phyloP scores from a whole-genome alignment of 1,140 invertebrate genomes.

The Coboldia fuscipes region DNA sequence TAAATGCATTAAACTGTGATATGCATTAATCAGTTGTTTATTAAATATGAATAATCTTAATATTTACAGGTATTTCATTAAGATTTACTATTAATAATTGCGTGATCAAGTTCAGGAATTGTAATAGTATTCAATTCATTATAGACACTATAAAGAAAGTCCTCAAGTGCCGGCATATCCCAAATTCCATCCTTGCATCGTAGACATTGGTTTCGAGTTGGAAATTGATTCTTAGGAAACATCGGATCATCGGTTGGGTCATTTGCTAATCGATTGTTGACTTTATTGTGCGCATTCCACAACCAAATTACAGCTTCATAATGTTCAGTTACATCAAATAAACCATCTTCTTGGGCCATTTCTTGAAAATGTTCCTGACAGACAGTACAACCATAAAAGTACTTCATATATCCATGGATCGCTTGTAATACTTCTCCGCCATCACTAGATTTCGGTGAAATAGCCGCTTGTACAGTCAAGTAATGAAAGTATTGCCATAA shows the following conservation, averaged over 20 bases:
- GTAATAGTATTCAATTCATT: no score
- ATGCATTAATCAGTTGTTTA: no score
- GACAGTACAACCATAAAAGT: constrained; percentile 87
- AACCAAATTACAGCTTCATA: constrained; percentile 76
- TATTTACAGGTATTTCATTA: no score
- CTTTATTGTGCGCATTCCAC: constrained; percentile 87
- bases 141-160: no score
- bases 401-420: constrained; percentile 72
- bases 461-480: constrained; percentile 59
- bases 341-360: constrained; percentile 47
- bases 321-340: constrained; percentile 39
- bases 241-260: constrained; percentile 78
- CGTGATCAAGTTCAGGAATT: no score
- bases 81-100: no score
- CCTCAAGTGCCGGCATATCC: no score
- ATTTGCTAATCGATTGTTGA: constrained; percentile 68
- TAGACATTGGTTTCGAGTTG: constrained; percentile 41
- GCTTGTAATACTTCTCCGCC: constrained; percentile 47
- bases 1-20: no score
- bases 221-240: constrained; percentile 83
- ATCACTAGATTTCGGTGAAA: constrained; percentile 22
- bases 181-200: no score
- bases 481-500: constrained; percentile 92
- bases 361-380: constrained; percentile 68
- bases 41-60: no score